Percentiles rank a stretch among this genome's conserved stretches.
Evolutionary conservation across 2,113 vertebrate species (phyloP).

Genomic region (Poeciliopsis prolifica): DNA sequence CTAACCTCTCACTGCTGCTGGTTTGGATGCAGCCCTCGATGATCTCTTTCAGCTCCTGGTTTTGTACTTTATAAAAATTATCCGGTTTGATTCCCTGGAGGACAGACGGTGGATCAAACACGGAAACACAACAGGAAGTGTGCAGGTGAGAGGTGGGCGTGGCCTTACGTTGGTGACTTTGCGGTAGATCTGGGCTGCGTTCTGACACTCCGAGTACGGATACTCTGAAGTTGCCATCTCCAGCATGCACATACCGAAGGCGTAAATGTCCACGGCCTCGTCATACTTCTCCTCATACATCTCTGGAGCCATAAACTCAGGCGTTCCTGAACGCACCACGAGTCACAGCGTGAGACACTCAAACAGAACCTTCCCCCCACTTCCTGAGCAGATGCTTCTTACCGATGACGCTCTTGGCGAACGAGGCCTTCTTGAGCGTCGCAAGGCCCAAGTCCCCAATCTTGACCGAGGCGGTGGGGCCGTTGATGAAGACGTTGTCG

Average conservation of each 20-base stretch:
- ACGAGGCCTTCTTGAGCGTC: slow-evolving; percentile 90
- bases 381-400: not conserved
- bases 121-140: not conserved
- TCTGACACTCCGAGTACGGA: slow-evolving; percentile 91
- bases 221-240: slow-evolving; percentile 95
- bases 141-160: not conserved
- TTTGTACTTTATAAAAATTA: slow-evolving; percentile 90
- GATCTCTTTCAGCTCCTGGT: slow-evolving; percentile 90
- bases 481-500: slow-evolving; percentile 94
- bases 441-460: slow-evolving; percentile 93
- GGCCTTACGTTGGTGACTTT: slow-evolving; percentile 89
- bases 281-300: slow-evolving; percentile 96
- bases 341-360: not conserved
- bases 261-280: slow-evolving; percentile 90
- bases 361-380: not conserved
- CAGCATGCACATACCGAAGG: slow-evolving; percentile 95
- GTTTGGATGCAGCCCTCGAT: slow-evolving; percentile 94
- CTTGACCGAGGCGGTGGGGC: slow-evolving; percentile 89
- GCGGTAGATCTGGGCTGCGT: slow-evolving; percentile 92
- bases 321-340: slow-evolving; percentile 68
- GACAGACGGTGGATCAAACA: slow-evolving; percentile 3
- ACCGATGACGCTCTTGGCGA: slow-evolving; percentile 94
- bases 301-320: slow-evolving; percentile 94
- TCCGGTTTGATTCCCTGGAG: slow-evolving; percentile 90
- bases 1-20: slow-evolving; percentile 86